Evolutionary conservation across 2,888 invertebrate genomes (phyloP).

Genomic region (Eristalis tenax): DNA sequence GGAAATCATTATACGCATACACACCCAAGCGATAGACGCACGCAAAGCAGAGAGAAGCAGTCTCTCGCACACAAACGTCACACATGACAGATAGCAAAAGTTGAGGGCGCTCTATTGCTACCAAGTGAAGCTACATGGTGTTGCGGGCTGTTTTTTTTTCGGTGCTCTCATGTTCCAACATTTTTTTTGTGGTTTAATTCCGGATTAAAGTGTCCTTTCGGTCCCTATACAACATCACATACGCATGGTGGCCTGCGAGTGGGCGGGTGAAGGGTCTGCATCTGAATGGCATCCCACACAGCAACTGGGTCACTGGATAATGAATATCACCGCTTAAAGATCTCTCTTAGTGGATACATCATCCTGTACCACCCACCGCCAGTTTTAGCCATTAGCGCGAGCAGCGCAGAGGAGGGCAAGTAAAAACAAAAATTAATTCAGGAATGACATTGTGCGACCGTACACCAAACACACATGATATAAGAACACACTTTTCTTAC

Average conservation of each 20-base stretch:
- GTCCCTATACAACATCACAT: neutral
- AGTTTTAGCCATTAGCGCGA: neutral
- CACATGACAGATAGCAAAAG: conserved; percentile 51
- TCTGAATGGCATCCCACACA: conserved; percentile 64
- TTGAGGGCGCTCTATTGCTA: conserved; percentile 27
- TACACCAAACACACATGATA: conserved; percentile 12
- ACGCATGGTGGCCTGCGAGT: neutral
- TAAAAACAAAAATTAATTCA: conserved; percentile 48
- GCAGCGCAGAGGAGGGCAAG: neutral
- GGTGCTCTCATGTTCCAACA: too few relatives aligned
- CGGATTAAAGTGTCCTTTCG: conserved; percentile 46
- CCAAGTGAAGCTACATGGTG: conserved; percentile 13
- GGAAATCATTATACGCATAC: conserved; percentile 76
- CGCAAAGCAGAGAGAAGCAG: conserved; percentile 39
- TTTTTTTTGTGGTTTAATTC: conserved; percentile 29
- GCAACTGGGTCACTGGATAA: conserved; percentile 71
- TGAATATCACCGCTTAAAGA: conserved; percentile 38
- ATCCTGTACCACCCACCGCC: neutral
- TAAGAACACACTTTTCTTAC: neutral
- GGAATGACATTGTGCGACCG: conserved; percentile 50
- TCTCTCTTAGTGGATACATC: neutral
- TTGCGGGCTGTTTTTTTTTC: neutral
- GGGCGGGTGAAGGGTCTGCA: neutral
- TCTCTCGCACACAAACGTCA: conserved; percentile 58
- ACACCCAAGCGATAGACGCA: conserved; percentile 24